Percentiles rank a stretch among this genome's conserved stretches.
phyloP scores from a whole-genome alignment of 2,797 vertebrate genomes.

The Diglossa cyanea region DNA sequence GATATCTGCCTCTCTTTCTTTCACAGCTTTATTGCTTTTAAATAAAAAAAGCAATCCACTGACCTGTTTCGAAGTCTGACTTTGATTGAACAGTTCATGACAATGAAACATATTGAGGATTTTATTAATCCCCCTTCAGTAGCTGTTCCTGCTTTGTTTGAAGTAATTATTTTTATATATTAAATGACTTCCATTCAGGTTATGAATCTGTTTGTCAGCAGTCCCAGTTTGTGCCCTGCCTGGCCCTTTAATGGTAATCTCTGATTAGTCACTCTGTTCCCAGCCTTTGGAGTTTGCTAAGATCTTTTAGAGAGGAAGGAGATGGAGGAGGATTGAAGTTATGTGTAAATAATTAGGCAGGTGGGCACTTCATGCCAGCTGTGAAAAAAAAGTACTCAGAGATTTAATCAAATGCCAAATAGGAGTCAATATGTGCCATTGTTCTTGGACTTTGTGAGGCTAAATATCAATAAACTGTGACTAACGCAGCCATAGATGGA shows the following conservation, averaged over 20 bases:
- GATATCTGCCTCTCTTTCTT: not conserved
- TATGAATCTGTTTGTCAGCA: not conserved
- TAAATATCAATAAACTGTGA: not conserved
- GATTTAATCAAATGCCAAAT: not conserved
- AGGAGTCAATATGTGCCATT: not conserved
- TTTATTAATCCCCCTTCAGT: not conserved
- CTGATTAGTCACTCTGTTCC: not conserved
- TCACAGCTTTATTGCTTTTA: not conserved
- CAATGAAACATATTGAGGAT: not conserved
- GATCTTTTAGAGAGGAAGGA: not conserved
- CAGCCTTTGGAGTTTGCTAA: not conserved
- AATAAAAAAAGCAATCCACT: not conserved
- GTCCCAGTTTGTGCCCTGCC: not conserved
- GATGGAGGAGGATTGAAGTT: not conserved
- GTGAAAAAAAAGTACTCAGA: not conserved
- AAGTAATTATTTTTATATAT: not conserved
- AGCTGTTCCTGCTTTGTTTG: not conserved
- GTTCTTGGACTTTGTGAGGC: not conserved
- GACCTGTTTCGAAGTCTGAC: not conserved
- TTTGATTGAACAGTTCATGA: not conserved
- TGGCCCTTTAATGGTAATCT: not conserved
- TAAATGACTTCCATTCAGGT: not conserved
- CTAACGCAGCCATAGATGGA: not conserved
- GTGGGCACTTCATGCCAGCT: not conserved
- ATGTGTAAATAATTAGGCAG: constrained; percentile 18